Evolutionary conservation across 2,888 invertebrate species (phyloP), one percentile per base, ranked within the genome.

Genomic region (Clepsis dumicolana): DNA sequence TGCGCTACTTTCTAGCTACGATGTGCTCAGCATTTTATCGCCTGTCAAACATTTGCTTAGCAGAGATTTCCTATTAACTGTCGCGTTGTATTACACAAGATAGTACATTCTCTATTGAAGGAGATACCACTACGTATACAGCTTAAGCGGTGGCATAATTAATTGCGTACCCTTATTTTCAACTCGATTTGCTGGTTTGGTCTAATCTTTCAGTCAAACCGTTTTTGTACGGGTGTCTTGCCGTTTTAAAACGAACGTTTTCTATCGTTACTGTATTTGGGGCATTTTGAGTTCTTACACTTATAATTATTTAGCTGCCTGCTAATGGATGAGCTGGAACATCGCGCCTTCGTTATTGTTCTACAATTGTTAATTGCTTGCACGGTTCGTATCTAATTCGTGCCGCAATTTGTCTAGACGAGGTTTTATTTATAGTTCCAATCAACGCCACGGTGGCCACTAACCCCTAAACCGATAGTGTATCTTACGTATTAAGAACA

Each of bases 341-440:
- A 80, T 85, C 77, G 78, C 81, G 79, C 82, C 76, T 76, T 77
- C 77, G 80, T 90, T 89, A 92, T 91, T 91, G 88, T 82, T 89
- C 82, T 73, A 79, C 75, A 80, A 82, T 81, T 81, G 90, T 84
- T 91, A 90, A 91, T 91, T 91, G 81, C 74, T 38, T 77, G 73
- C 75, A 76, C 78, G 74, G 75, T 73, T 71, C 74, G 80, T 76
- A 74, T 80, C 79, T 83, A 82, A 87, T 86, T 86, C 74, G 74
- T 80, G 77, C 75, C 75, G 27, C 41, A n/a, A 59, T 21, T 21
- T 14, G 59, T 59, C 25, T 52, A 59, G 25, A 59, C 59, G 4
- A 10, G 16, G 8, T 61, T 48, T 48, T 48, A 48, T 29, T 48
- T 61, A 29, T 27, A 61, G 21, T 48, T 29, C 29, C 29, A 48